phyloP scores from a whole-genome alignment of 2,797 vertebrate genomes.

The Trematomus bernacchii region DNA sequence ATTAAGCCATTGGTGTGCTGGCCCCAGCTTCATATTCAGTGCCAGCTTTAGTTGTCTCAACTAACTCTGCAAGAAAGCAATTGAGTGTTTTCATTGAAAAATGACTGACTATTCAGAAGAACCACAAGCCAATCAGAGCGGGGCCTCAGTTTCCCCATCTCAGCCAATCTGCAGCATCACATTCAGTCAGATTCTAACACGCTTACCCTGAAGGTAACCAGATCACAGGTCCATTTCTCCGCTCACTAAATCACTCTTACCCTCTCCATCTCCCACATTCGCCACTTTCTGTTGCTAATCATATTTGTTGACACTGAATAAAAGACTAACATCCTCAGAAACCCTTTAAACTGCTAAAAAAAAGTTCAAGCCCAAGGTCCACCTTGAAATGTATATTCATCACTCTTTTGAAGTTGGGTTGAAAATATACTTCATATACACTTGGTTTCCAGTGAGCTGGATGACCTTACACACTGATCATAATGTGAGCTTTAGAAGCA shows the following conservation, averaged over 20 bases:
- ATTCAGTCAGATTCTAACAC: slow-evolving; percentile 47
- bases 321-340: slow-evolving; percentile 42
- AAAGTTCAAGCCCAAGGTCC: background rate
- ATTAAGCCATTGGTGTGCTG: background rate
- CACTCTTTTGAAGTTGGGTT: slow-evolving; percentile 14
- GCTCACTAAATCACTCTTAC: slow-evolving; percentile 37
- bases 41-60: background rate
- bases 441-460: slow-evolving; percentile 20
- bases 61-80: background rate
- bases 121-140: slow-evolving; percentile 17
- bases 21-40: background rate
- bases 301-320: slow-evolving; percentile 56
- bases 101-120: background rate
- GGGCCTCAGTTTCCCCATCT: background rate
- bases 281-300: slow-evolving; percentile 50
- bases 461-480: slow-evolving; percentile 37
- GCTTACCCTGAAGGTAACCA: slow-evolving; percentile 55
- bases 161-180: slow-evolving; percentile 32
- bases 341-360: slow-evolving; percentile 13
- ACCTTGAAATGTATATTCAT: slow-evolving; percentile 23
- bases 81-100: background rate
- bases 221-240: slow-evolving; percentile 52
- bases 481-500: slow-evolving; percentile 42
- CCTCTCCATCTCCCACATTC: slow-evolving; percentile 46
- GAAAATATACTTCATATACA: background rate